A percentile compares a stretch with the other conserved stretches of the same genome.
Evolutionary conservation across 1,140 invertebrate species (phyloP).

Genomic region (Contarinia nasturtii): DNA sequence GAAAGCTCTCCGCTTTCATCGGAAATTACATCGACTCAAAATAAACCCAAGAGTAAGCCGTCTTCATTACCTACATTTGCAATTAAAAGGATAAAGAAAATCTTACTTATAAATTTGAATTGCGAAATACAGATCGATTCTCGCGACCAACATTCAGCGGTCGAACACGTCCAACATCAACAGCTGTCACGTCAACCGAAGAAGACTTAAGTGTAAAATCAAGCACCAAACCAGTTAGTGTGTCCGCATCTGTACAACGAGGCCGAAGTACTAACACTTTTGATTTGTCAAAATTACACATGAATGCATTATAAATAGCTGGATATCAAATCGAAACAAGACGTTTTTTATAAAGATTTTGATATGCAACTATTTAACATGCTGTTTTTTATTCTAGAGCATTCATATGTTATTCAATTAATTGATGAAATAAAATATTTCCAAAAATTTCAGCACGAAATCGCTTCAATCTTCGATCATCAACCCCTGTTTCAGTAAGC

Average conservation of each 20-base stretch:
- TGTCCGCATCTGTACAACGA: constrained; percentile 12
- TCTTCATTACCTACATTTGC: not conserved
- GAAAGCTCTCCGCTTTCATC: too few species aligned
- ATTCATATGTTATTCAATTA: too few species aligned
- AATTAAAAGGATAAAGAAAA: not conserved
- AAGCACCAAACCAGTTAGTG: constrained; percentile 25
- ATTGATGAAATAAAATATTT: not conserved
- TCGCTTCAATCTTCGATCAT: constrained; percentile 19
- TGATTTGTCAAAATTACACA: not conserved
- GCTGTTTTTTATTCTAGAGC: too few species aligned
- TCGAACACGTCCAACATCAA: constrained; percentile 14
- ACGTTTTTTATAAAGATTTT: too few species aligned
- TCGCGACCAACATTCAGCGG: constrained; percentile 19
- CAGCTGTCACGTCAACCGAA: constrained; percentile 12
- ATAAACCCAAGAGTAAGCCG: too few species aligned
- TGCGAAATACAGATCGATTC: constrained; percentile 14
- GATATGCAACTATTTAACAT: not conserved
- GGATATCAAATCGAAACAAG: too few species aligned
- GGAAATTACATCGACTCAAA: too few species aligned
- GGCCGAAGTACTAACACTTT: constrained; percentile 15
- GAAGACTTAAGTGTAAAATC: constrained; percentile 22
- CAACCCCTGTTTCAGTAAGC: constrained; percentile 6
- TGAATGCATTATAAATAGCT: not conserved
- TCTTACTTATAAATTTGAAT: not conserved
- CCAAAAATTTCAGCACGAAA: constrained; percentile 14